A percentile compares a stretch with the other conserved stretches of the same genome.
Evolutionary conservation across 2,113 vertebrate species (phyloP).

Genomic region (Ctenomys sociabilis): DNA sequence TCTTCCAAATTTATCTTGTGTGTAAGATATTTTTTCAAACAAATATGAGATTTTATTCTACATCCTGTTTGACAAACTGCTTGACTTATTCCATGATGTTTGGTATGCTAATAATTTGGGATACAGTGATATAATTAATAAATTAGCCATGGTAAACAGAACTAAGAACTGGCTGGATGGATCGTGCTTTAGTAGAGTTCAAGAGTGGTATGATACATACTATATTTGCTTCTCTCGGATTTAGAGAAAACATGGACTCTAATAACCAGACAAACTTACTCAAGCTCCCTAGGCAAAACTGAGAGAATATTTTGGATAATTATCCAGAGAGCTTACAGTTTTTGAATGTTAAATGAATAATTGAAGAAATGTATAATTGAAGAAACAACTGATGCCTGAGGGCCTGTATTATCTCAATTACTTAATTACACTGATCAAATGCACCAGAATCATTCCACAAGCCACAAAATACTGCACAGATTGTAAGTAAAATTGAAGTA

Average conservation of each 20-base stretch:
- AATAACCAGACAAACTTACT: slow-evolving; percentile 32
- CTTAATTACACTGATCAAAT: slow-evolving; percentile 33
- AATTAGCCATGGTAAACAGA: background rate
- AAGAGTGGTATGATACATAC: background rate
- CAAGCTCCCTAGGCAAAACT: slow-evolving; percentile 23
- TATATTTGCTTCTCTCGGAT: background rate
- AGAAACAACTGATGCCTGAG: slow-evolving; percentile 23
- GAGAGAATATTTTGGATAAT: slow-evolving; percentile 25
- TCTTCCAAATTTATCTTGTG: slow-evolving; percentile 50
- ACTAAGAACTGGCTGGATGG: background rate
- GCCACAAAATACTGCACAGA: background rate
- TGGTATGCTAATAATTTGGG: background rate
- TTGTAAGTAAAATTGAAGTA: slow-evolving; percentile 28
- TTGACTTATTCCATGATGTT: slow-evolving; percentile 12
- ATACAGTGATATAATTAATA: slow-evolving; percentile 33
- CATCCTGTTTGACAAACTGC: slow-evolving; percentile 36
- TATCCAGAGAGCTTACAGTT: slow-evolving; percentile 34
- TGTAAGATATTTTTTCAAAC: slow-evolving; percentile 39
- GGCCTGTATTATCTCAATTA: slow-evolving; percentile 29
- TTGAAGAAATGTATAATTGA: slow-evolving; percentile 42
- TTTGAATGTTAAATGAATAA: slow-evolving; percentile 45
- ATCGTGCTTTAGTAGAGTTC: background rate
- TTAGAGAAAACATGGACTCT: slow-evolving; percentile 40
- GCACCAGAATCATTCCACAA: slow-evolving; percentile 21
- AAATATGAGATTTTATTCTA: slow-evolving; percentile 1